phyloP scores from a whole-genome alignment of 1,140 invertebrate genomes.

The Chrysopa pallens region DNA sequence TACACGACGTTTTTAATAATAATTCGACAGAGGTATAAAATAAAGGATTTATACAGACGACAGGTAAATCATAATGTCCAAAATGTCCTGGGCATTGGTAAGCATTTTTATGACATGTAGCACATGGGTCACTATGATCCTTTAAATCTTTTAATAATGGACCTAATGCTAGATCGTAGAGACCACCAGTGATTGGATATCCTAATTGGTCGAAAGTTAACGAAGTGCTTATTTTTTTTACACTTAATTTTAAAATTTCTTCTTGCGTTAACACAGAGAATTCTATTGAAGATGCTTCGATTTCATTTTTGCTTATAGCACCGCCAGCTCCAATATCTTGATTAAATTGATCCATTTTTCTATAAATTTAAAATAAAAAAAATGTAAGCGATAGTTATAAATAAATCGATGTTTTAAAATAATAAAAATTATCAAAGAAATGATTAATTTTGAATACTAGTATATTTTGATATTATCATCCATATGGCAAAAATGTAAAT shows the following conservation, averaged over 20 bases:
- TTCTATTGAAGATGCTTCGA: no score
- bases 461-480: no score
- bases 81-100: slow-evolving; percentile 79
- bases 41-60: slow-evolving; percentile 83
- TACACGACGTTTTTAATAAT: slow-evolving; percentile 48
- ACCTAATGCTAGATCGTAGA: slow-evolving; percentile 73
- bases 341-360: no score
- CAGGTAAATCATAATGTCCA: slow-evolving; percentile 84
- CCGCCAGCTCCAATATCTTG: no score
- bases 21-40: slow-evolving; percentile 58
- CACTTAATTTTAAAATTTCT: slow-evolving; percentile 76
- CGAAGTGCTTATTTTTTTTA: slow-evolving; percentile 66
- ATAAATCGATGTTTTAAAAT: no score
- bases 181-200: slow-evolving; percentile 61
- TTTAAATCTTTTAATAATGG: slow-evolving; percentile 1
- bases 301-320: no score
- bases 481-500: no score
- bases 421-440: no score
- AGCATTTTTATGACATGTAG: slow-evolving; percentile 57
- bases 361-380: no score
- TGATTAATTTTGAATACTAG: no score
- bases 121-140: slow-evolving; percentile 45
- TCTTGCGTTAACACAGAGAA: slow-evolving; percentile 44
- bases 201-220: slow-evolving; percentile 72
- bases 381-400: no score